Percentiles rank a stretch among this genome's conserved stretches.
Evolutionary conservation across 2,888 invertebrate genomes (phyloP).

Genomic region (Ischnura elegans): DNA sequence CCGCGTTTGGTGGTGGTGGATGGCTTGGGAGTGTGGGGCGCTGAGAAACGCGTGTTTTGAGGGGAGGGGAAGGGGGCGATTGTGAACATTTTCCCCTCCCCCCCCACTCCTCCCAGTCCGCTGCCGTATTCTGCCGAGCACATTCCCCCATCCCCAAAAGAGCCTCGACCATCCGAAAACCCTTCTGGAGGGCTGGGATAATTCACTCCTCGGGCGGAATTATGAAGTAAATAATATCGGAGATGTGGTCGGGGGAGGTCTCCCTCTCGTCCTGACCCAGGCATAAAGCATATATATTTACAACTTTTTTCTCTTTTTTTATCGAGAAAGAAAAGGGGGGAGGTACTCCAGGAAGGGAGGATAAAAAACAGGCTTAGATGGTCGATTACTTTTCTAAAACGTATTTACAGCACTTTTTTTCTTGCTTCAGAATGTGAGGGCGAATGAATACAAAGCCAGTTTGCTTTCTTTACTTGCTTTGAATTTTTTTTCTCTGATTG

Average conservation of each 20-base stretch:
- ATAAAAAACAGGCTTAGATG: background rate
- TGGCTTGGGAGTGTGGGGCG: background rate
- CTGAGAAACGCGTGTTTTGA: background rate
- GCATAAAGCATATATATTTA: background rate
- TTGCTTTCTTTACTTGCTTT: background rate
- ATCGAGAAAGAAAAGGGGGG: no score
- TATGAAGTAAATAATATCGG: slow-evolving; percentile 31
- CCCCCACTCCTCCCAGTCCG: background rate
- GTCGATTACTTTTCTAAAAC: background rate
- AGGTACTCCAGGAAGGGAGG: background rate
- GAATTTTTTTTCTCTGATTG: background rate
- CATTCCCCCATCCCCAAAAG: background rate
- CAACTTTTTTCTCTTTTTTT: background rate
- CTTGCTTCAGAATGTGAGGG: background rate
- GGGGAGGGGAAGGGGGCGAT: background rate
- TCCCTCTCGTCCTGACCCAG: background rate
- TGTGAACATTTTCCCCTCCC: background rate
- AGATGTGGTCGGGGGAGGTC: background rate
- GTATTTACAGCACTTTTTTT: background rate
- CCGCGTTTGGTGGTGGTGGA: slow-evolving; percentile 4
- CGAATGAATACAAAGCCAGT: background rate
- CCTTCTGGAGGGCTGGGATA: background rate
- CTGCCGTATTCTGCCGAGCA: background rate
- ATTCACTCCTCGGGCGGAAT: background rate
- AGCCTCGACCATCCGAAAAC: background rate